Evolutionary conservation across 2,888 invertebrate genomes (phyloP).

Genomic region (Dyspetes luteomarginatus): DNA sequence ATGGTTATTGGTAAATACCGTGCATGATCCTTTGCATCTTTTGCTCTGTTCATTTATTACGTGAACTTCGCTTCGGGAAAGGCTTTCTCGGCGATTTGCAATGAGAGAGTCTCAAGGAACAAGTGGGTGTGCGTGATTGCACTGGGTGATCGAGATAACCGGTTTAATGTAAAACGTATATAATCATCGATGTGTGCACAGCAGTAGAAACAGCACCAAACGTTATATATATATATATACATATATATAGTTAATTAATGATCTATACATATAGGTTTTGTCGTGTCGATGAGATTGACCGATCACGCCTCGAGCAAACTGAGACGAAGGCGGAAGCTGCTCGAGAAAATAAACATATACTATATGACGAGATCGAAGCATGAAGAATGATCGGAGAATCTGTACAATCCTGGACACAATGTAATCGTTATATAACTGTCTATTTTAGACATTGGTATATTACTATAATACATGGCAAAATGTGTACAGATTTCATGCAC

Average conservation of each 20-base stretch:
- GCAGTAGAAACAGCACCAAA: neutral
- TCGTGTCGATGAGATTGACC: neutral
- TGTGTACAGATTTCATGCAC: neutral
- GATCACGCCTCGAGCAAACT: neutral
- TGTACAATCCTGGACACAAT: neutral
- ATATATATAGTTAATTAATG: neutral
- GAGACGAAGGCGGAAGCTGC: conserved; percentile 52
- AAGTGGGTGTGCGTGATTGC: conserved; percentile 32
- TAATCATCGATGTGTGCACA: neutral
- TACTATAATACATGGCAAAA: neutral
- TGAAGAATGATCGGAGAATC: neutral
- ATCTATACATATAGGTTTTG: neutral
- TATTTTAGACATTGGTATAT: too few relatives aligned
- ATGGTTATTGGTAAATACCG: conserved; percentile 5
- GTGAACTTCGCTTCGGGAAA: conserved; percentile 34
- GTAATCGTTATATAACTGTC: neutral
- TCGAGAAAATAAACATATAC: conserved; percentile 9
- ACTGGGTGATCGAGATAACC: conserved; percentile 32
- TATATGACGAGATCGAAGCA: neutral
- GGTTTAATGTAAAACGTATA: conserved; percentile 25
- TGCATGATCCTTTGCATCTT: neutral
- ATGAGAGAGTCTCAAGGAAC: conserved; percentile 1
- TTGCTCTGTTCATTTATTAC: conserved; percentile 30
- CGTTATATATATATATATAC: too few relatives aligned
- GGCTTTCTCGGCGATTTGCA: conserved; percentile 47